These are phyloP conservation scores for Caenorhabditis auriculariae DNA, from an alignment of 2,888 invertebrate species.

Conservation along the genomic window DNA sequence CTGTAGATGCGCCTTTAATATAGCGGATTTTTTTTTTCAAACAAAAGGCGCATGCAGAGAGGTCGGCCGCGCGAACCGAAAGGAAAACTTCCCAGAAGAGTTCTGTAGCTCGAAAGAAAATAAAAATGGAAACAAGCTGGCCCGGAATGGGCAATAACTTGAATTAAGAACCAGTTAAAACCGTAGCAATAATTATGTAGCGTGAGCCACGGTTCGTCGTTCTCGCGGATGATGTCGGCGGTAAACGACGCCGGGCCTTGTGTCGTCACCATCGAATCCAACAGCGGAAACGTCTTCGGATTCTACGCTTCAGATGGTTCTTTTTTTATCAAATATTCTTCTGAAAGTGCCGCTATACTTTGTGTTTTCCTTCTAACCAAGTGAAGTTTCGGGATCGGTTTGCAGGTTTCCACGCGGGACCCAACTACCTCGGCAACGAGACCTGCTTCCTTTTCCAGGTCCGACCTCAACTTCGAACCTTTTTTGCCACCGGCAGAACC, in stretches of 20 bases:
- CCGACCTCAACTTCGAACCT: slow-evolving; percentile 76
- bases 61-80: too few species aligned
- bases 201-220: slow-evolving; percentile 39
- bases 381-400: not conserved
- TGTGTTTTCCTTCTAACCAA: not conserved
- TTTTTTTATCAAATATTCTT: not conserved
- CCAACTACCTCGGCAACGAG: slow-evolving; percentile 67
- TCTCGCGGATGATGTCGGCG: slow-evolving; percentile 39
- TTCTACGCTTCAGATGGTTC: slow-evolving; percentile 75
- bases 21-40: too few species aligned
- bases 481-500: slow-evolving; percentile 80
- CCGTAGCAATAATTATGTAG: too few species aligned
- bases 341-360: not conserved
- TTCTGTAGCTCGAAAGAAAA: too few species aligned
- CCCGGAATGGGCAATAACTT: too few species aligned
- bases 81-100: too few species aligned
- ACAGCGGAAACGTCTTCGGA: slow-evolving; percentile 80
- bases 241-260: slow-evolving; percentile 67
- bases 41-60: too few species aligned
- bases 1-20: too few species aligned
- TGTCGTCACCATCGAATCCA: slow-evolving; percentile 77
- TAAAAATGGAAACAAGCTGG: too few species aligned
- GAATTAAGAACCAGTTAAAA: too few species aligned
- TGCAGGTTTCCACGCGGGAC: slow-evolving; percentile 38
- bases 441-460: slow-evolving; percentile 82